A percentile compares a stretch with the other conserved stretches of the same genome.
These are phyloP conservation scores for Nasua narica DNA, from an alignment of 2,797 vertebrate genomes.

Conservation along the genomic window DNA sequence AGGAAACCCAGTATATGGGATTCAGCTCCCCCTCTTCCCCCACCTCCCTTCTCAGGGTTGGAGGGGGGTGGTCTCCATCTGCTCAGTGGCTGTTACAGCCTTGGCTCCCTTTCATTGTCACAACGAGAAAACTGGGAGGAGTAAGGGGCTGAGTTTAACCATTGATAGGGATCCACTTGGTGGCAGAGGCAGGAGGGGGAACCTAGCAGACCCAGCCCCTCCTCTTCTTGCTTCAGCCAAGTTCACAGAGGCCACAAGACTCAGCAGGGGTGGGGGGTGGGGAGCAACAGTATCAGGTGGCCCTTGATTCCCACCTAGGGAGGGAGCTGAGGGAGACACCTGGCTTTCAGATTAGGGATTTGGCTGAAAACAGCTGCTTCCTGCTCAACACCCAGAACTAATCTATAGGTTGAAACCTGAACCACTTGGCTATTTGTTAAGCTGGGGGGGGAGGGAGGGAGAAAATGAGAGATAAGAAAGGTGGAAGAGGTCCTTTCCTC, in stretches of 20 bases:
- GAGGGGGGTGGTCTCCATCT: conserved; percentile 68
- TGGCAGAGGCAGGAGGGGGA: not conserved
- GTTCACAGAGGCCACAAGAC: not conserved
- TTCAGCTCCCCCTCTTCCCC: not conserved
- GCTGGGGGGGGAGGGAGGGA: not conserved
- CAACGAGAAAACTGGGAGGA: not conserved
- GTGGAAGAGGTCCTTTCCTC: not conserved
- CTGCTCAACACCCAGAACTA: conserved; percentile 29
- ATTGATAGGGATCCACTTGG: not conserved
- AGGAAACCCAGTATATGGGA: not conserved
- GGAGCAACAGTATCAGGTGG: not conserved
- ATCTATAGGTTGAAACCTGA: conserved; percentile 52
- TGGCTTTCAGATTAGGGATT: conserved; percentile 11
- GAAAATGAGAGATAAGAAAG: not conserved
- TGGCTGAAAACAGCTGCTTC: conserved; percentile 38
- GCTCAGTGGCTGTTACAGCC: not conserved
- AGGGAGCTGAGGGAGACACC: not conserved
- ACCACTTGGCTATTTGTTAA: not conserved
- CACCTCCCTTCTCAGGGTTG: not conserved
- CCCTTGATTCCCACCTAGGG: not conserved
- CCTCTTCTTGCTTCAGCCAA: not conserved
- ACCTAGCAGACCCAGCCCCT: not conserved
- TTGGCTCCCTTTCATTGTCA: conserved; percentile 1
- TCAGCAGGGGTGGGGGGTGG: not conserved
- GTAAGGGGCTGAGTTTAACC: not conserved